Conservation (phyloP, 2,888 invertebrate genomes). For the Drosophila mercatorum region DNA sequence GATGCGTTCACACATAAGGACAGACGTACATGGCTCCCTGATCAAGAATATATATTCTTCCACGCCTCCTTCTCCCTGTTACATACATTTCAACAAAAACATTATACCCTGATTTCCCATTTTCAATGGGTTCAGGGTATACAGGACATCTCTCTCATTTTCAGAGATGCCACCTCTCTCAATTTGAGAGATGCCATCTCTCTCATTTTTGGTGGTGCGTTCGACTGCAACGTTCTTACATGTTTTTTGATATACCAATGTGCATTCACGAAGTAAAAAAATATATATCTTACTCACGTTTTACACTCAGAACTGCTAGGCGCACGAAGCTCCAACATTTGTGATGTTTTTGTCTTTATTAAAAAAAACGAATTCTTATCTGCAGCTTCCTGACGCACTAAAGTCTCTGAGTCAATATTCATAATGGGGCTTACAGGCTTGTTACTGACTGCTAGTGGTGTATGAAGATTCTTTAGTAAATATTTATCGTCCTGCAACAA, state of each 20-base stretch:
- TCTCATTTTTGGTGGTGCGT: too few species aligned
- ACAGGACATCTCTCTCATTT: too few species aligned
- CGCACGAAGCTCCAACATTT: slow-evolving; percentile 94
- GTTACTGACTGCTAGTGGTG: slow-evolving; percentile 84
- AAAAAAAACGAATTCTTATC: slow-evolving; percentile 94
- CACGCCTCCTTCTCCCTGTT: too few species aligned
- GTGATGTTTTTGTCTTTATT: slow-evolving; percentile 91
- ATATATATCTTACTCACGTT: slow-evolving; percentile 87
- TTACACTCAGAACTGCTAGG: slow-evolving; percentile 91
- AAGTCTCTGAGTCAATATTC: slow-evolving; percentile 89
- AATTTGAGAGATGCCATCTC: too few species aligned
- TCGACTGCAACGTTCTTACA: too few species aligned
- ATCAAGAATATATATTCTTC: too few species aligned
- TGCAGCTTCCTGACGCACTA: slow-evolving; percentile 93
- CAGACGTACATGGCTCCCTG: too few species aligned
- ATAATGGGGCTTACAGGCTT: slow-evolving; percentile 91
- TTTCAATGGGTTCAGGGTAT: too few species aligned
- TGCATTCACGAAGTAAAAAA: not conserved
- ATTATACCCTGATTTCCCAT: too few species aligned
- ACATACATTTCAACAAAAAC: too few species aligned
- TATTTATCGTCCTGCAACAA: slow-evolving; percentile 88
- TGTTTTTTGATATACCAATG: not conserved
- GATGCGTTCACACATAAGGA: too few species aligned
- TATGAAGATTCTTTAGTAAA: slow-evolving; percentile 89
- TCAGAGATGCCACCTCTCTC: too few species aligned